Evolutionary conservation across 1,140 invertebrate genomes (phyloP), one percentile per base, ranked within the genome.

Genomic region (Ceratoteleas bidentatus): DNA sequence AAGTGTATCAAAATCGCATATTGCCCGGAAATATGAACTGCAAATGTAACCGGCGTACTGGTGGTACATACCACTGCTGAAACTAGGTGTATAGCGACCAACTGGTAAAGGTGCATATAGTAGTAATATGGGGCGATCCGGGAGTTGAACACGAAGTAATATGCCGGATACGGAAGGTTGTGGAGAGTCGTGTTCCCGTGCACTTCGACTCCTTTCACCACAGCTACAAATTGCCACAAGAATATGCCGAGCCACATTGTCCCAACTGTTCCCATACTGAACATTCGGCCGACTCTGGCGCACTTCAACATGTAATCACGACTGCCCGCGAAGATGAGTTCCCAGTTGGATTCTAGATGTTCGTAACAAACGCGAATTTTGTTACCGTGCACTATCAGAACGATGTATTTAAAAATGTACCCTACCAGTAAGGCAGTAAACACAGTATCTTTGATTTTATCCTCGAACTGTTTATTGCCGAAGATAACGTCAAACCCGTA

Each of bases 131-230:
- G 61, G 13, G n/a, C 13, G 4, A 40, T 8, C 11, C 34, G 16
- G 0, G 32, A 16, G 10, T 65, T 49, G n/a, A 65, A 40, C 5
- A 65, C 4, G 24, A 38, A 3, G 10, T 38, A 65, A 65, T 36
- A 40, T 11, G 43, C 49, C n/a, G 61, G 61, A 50, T 53, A 65
- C 38, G 62, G 62, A n/a, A 56, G 11, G 40, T 54, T 45, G 34
- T 66, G 52, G 0, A 56, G 0, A 1, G 64, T 56, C 0, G 56
- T 52, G 24, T 66, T 66, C 33, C 56, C n/a, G 3, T 45, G n/a
- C 0, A 45, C 38, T 0, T 9, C 6, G 10, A 13, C 36, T 5
- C 2, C 9, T 38, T 43, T 45, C 0, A 8, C 0, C n/a, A 56
- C 0, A 33, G 52, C 36, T 2, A 45, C 16, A 9, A 54, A 3